Base-by-base conservation (phyloP, 1,140 invertebrate species). In the Reticulitermes speratus region DNA sequence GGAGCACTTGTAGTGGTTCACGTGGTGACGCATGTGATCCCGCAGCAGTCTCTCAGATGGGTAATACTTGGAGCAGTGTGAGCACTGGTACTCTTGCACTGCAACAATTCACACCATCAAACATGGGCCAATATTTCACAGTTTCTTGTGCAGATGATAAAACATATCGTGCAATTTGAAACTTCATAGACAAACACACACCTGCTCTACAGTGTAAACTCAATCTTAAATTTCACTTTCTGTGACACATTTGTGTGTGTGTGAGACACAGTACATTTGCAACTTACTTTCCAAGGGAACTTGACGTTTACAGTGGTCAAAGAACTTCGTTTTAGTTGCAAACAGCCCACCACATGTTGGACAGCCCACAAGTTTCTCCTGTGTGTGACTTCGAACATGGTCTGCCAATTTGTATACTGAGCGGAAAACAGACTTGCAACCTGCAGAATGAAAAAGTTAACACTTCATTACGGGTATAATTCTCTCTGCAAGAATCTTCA, bases 1-100 rank as follows among this genome's bases (percentile, higher is more conserved):
- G 21, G 93, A 93, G 91, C 98, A 99, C 90, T 97, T 97, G 90
- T 96, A 97, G 89, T 95, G 94, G 88, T 97, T 98, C n/a, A 98
- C 94, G 90, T 99, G 98, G 44, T 94, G 93, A 44, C 96, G 92
- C 90, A 96, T 94, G 90, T 99, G 98, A 89, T 97, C 95, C 59
- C 95, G 92, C 7, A 98, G 90, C 44, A 99, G 91, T 87, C 96
- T 93, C 90, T 96, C 95, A 6, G 94, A 95, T 16, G 95, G 93
- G 91, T 96, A 98, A 89, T 93, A 93, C 88, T 96, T 96, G 83
- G 94, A 94, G 90, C 98, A 99, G 88, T 97, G 94, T 0, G 94
- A 94, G 90, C 97, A 99, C 88, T 95, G 93, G 90, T 94, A 97
- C 88, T 92, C 94, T 88, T 94, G 92, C 8, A 86, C 69, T 83